Base-by-base conservation (phyloP, 2,797 vertebrate species). In the Chloroceryle amazona region DNA sequence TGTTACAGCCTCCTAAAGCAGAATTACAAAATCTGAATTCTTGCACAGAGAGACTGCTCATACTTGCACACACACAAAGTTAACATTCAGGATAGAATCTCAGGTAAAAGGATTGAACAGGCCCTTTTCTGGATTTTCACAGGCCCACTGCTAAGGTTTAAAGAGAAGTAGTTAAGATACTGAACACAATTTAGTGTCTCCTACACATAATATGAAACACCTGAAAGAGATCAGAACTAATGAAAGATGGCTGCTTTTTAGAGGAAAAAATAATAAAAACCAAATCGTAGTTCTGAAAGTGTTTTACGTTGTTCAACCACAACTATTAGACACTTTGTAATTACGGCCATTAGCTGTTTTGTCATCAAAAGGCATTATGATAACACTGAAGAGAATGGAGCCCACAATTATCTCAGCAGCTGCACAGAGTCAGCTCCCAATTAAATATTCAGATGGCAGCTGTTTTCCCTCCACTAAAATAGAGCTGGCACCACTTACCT, bases 321-420 rank as follows among this genome's bases (percentile, higher is more conserved):
- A 94, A 14, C n/a, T 76, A 68, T 72, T 33, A 72, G 21, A 58
- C 22, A 57, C 51, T 76, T 90, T 3, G 10, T 79, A 73, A 94
- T 70, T 89, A 90, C 0, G 0, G 37, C 33, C 44, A 92, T 94
- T 76, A 87, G 25, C 41, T 62, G 73, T 72, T 94, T 81, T 89
- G 88, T 81, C 81, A 97, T 80, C 74, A 72, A 65, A 76, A 28
- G 7, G 60, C 31, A 71, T 66, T 84, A 84, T 73, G 70, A 55
- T 29, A 92, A 73, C 0, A 0, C 33, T 86, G 60, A 81, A 52
- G 65, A 93, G 66, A 93, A 83, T 1, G 6, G 42, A 91, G 70
- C 80, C 88, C 86, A 70, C 83, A 84, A 95, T 95, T 96, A 94
- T 21, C 66, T 68, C 70, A 66, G 42, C 83, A 93, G 80, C 61